Conservation (phyloP, 1,140 invertebrate species). For the Lepeophtheirus salmonis region DNA sequence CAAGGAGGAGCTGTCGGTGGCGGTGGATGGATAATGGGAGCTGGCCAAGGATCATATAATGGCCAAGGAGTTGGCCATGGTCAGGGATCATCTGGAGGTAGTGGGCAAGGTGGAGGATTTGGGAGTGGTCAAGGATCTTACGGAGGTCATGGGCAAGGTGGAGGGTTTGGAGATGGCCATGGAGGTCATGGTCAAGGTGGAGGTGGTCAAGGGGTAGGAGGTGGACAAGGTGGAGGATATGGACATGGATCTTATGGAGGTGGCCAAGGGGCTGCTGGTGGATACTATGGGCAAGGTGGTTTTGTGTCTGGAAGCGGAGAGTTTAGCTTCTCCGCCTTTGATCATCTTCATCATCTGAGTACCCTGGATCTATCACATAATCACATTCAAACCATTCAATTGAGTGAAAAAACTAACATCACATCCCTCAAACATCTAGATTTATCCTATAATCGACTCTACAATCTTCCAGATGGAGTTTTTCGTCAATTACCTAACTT, state of each 20-base stretch:
- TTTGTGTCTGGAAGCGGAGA: constrained; percentile 26
- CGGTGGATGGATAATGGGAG: neutral
- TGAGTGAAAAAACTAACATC: constrained; percentile 43
- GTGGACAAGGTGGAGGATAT: neutral
- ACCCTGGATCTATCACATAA: constrained; percentile 69
- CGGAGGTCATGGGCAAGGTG: no score
- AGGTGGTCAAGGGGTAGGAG: neutral
- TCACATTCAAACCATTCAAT: constrained; percentile 44
- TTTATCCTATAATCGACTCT: constrained; percentile 61
- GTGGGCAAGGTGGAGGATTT: neutral
- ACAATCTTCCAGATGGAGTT: constrained; percentile 27
- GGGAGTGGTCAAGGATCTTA: neutral
- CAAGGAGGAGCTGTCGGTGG: neutral
- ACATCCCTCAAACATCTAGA: constrained; percentile 49
- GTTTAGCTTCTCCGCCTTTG: constrained; percentile 36
- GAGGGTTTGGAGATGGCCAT: neutral
- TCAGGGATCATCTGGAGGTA: no score
- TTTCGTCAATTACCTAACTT: constrained; percentile 16
- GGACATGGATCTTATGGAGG: neutral
- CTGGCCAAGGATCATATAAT: neutral
- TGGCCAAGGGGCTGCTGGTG: neutral
- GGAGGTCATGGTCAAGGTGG: neutral
- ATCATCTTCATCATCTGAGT: constrained; percentile 36
- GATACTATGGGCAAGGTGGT: neutral
- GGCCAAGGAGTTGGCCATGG: neutral